These are phyloP conservation scores for Amazona finschi DNA, from an alignment of 2,797 vertebrate genomes.

Conservation along the genomic window DNA sequence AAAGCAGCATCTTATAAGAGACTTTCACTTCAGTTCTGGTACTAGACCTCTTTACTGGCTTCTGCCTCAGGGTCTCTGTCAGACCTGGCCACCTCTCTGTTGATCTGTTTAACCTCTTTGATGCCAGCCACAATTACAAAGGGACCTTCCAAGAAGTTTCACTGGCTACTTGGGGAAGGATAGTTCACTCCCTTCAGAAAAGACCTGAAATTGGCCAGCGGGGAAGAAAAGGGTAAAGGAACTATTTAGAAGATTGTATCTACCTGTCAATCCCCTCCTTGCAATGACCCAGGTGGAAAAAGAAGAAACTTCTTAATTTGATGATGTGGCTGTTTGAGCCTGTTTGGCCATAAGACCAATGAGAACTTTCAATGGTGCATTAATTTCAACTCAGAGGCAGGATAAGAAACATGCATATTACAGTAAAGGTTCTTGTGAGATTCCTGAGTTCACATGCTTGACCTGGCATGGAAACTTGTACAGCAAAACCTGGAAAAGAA, in stretches of 20 bases:
- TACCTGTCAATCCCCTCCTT: background rate
- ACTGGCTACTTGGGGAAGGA: background rate
- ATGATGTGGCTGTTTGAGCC: background rate
- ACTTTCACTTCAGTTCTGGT: constrained; percentile 2
- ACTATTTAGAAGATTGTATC: background rate
- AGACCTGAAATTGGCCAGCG: background rate
- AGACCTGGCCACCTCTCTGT: background rate
- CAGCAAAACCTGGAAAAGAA: background rate
- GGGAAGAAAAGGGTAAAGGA: background rate
- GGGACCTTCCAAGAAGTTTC: background rate
- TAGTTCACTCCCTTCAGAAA: background rate
- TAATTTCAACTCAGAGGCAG: constrained; percentile 24
- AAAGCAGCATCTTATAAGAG: constrained; percentile 33
- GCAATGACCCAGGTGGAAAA: background rate
- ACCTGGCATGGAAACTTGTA: background rate
- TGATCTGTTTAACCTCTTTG: background rate
- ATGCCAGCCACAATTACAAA: background rate
- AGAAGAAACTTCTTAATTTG: background rate
- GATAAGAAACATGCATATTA: constrained; percentile 17
- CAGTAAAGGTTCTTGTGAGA: background rate
- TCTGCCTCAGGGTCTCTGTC: background rate
- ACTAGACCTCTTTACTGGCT: background rate
- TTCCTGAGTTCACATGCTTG: background rate
- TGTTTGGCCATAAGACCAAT: constrained; percentile 9
- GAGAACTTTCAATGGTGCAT: background rate